Evolutionary conservation across 2,113 vertebrate genomes (phyloP).

Genomic region (Mesocricetus auratus): DNA sequence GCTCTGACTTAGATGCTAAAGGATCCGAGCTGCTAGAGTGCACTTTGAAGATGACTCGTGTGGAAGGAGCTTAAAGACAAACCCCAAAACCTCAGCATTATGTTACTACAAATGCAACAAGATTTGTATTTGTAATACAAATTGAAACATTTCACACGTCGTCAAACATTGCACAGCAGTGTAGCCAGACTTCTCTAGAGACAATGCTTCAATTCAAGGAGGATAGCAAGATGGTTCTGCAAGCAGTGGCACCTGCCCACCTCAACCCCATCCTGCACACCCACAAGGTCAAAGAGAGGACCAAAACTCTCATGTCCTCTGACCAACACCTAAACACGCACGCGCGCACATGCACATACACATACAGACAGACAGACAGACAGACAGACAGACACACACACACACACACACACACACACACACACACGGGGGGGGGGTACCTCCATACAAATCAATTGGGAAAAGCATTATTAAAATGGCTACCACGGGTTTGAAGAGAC

Average conservation of each 20-base stretch:
- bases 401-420: background rate
- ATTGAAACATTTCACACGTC: constrained; percentile 20
- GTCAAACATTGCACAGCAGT: constrained; percentile 8
- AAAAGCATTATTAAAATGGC: constrained; percentile 37
- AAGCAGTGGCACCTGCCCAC: background rate
- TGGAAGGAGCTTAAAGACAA: background rate
- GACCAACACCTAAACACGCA: background rate
- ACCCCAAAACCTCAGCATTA: constrained; percentile 20
- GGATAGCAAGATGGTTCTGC: background rate
- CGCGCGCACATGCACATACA: background rate
- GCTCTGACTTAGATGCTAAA: background rate
- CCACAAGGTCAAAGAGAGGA: background rate
- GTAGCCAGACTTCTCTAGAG: constrained; percentile 8
- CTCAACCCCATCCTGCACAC: background rate
- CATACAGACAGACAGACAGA: background rate
- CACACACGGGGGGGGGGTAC: background rate
- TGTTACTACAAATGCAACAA: background rate
- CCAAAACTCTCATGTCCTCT: background rate
- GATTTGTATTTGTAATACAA: background rate
- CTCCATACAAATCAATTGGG: background rate
- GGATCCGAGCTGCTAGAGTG: background rate
- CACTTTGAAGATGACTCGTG: background rate
- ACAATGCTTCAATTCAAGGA: background rate
- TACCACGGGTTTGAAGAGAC: background rate
- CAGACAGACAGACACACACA: background rate